A percentile compares a stretch with the other conserved stretches of the same genome.
Conservation (phyloP, 2,797 vertebrate genomes). For the Xyrichtys novacula region DNA sequence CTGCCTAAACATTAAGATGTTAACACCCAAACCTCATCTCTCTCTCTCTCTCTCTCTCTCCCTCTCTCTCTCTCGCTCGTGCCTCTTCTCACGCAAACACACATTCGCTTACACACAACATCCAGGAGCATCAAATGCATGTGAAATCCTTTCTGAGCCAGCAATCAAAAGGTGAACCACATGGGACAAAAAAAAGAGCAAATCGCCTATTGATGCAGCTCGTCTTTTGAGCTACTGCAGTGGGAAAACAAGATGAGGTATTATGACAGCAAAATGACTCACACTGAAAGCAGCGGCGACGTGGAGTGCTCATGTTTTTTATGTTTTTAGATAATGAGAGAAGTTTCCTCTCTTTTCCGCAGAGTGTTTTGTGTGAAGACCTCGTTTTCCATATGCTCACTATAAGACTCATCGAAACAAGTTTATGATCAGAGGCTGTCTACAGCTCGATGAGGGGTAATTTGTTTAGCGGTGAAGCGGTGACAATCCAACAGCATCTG, state of each 20-base stretch:
- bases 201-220: conserved; percentile 31
- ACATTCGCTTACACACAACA: background rate
- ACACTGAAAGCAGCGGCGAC: conserved; percentile 12
- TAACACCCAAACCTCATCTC: conserved; percentile 35
- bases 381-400: conserved; percentile 27
- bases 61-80: conserved; percentile 15
- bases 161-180: conserved; percentile 52
- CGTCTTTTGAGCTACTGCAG: conserved; percentile 28
- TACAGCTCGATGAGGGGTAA: conserved; percentile 12
- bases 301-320: background rate
- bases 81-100: conserved; percentile 10
- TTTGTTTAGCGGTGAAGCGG: conserved; percentile 11
- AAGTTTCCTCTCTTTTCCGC: background rate
- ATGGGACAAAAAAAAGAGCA: conserved; percentile 36
- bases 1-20: conserved; percentile 58
- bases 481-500: conserved; percentile 35
- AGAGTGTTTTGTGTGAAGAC: background rate
- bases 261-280: background rate
- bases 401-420: conserved; percentile 10
- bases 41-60: too few species aligned
- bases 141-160: conserved; percentile 25
- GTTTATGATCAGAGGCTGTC: conserved; percentile 25
- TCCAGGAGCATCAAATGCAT: conserved; percentile 15
- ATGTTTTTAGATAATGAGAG: conserved; percentile 4
- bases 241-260: background rate